Conservation (phyloP, 2,113 vertebrate species). For the Hoplias malabaricus region DNA sequence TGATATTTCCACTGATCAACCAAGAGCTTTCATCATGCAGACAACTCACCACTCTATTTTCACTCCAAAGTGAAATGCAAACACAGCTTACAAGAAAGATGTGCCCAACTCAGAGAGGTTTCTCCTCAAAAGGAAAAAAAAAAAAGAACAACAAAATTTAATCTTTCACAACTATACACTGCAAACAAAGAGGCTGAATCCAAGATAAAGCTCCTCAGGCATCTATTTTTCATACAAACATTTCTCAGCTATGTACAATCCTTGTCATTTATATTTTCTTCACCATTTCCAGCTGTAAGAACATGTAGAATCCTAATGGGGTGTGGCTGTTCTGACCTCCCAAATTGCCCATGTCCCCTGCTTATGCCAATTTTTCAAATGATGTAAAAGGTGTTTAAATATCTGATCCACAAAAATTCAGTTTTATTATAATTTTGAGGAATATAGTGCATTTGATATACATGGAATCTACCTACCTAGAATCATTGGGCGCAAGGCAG, state of each 20-base stretch:
- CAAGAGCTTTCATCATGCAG: conserved; percentile 37
- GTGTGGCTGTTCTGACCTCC: too few species aligned
- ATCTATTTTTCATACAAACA: neutral
- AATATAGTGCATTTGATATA: too few species aligned
- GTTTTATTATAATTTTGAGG: too few species aligned
- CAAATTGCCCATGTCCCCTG: too few species aligned
- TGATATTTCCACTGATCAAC: conserved; percentile 26
- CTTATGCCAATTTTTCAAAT: too few species aligned
- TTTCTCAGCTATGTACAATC: neutral
- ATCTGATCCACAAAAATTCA: too few species aligned
- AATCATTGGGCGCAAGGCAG: too few species aligned
- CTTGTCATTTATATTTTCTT: too few species aligned
- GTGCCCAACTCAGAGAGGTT: neutral
- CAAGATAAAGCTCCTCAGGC: neutral
- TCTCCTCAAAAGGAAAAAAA: neutral
- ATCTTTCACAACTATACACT: neutral
- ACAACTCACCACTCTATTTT: conserved; percentile 23
- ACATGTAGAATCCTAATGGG: too few species aligned
- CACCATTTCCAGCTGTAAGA: too few species aligned
- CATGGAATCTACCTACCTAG: too few species aligned
- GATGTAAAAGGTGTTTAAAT: too few species aligned
- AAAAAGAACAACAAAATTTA: conserved; percentile 38
- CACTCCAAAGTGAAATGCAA: neutral
- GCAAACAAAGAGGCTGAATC: neutral
- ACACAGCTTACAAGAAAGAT: neutral